A percentile compares a stretch with the other conserved stretches of the same genome.
Conservation (phyloP, 2,113 vertebrate species). For the Petaurus breviceps region DNA sequence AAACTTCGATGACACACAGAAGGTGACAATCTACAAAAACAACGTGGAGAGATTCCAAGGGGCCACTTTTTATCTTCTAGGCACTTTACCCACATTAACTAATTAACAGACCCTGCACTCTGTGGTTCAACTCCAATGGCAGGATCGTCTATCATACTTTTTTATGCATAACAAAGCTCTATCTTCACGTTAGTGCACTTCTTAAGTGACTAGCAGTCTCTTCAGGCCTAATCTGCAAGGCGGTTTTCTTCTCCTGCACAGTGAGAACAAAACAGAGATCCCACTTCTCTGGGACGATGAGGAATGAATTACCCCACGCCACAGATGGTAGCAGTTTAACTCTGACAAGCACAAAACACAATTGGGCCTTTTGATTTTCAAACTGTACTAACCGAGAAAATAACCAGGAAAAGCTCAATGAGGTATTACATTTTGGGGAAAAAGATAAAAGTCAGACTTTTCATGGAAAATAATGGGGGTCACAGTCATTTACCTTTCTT, state of each 20-base stretch:
- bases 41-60: background rate
- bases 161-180: slow-evolving; percentile 43
- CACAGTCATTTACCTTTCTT: background rate
- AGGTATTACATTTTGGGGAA: background rate
- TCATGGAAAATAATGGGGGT: background rate
- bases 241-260: slow-evolving; percentile 34
- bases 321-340: slow-evolving; percentile 53
- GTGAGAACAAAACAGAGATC: slow-evolving; percentile 23
- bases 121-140: slow-evolving; percentile 7
- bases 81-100: slow-evolving; percentile 17
- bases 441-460: background rate
- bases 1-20: slow-evolving; percentile 7
- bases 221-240: slow-evolving; percentile 4
- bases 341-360: slow-evolving; percentile 51
- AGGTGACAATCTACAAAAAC: slow-evolving; percentile 27
- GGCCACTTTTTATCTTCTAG: slow-evolving; percentile 43
- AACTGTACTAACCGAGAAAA: background rate
- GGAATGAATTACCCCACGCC: background rate
- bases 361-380: slow-evolving; percentile 10
- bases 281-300: slow-evolving; percentile 35
- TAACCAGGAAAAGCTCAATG: background rate
- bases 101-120: slow-evolving; percentile 29
- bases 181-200: slow-evolving; percentile 21
- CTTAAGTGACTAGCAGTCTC: background rate
- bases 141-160: slow-evolving; percentile 27